phyloP scores from a whole-genome alignment of 2,113 vertebrate species.

The Callaeas wilsoni region DNA sequence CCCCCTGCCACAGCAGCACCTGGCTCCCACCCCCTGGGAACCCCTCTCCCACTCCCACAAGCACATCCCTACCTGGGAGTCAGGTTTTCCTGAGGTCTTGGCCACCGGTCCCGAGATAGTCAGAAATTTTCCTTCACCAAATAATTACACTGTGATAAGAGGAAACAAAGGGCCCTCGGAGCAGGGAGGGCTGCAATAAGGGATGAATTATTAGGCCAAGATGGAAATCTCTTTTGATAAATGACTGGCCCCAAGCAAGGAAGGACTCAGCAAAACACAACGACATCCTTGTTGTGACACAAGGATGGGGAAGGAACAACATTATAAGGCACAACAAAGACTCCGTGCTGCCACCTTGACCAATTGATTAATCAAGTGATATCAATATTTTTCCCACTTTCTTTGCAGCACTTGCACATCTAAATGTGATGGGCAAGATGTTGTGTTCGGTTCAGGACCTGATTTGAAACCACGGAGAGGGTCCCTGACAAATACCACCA shows the following conservation, averaged over 20 bases:
- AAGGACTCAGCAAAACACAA: constrained; percentile 32
- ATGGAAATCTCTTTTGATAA: constrained; percentile 62
- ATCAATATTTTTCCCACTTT: neutral
- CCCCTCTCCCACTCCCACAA: neutral
- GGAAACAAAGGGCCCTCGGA: constrained; percentile 39
- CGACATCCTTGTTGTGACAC: neutral
- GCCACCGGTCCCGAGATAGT: neutral
- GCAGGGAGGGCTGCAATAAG: constrained; percentile 26
- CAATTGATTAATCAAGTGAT: neutral
- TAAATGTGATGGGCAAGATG: neutral
- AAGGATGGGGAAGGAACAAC: neutral
- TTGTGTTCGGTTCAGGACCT: neutral
- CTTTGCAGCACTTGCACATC: neutral
- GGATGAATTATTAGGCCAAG: constrained; percentile 62
- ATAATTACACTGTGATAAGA: constrained; percentile 48
- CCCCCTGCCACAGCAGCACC: neutral
- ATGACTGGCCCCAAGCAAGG: constrained; percentile 48
- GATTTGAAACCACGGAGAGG: rapidly evolving
- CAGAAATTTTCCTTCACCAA: constrained; percentile 8
- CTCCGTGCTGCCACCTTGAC: neutral
- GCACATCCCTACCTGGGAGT: neutral
- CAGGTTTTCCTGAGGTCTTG: neutral
- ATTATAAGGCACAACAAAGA: neutral
- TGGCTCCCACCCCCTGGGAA: neutral
- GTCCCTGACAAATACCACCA: rapidly evolving